Evolutionary conservation across 2,797 vertebrate genomes (phyloP).

Genomic region (Enteromius paludinosus): DNA sequence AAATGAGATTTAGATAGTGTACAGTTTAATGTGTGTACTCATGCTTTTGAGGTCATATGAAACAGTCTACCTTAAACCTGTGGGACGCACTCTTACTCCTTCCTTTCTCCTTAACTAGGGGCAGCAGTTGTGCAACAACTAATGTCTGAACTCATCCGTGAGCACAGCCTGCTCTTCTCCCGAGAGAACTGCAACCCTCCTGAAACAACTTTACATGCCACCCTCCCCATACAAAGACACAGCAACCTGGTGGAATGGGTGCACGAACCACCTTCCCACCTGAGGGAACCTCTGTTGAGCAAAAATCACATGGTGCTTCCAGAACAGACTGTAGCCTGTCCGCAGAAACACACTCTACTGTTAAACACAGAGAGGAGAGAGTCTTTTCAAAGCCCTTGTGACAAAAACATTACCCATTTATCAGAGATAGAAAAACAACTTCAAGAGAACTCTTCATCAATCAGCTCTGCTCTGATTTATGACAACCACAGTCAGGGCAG

Average conservation of each 20-base stretch:
- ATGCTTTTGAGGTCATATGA: not conserved
- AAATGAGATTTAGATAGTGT: not conserved
- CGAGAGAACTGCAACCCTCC: constrained; percentile 28
- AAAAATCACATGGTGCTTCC: not conserved
- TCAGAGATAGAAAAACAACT: constrained; percentile 50
- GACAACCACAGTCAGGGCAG: constrained; percentile 68
- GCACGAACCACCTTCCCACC: constrained; percentile 16
- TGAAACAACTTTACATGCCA: constrained; percentile 47
- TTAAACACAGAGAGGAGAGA: constrained; percentile 65
- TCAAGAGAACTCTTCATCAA: constrained; percentile 36
- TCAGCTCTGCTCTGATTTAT: constrained; percentile 35
- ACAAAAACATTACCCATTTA: constrained; percentile 19
- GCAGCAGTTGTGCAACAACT: constrained; percentile 69
- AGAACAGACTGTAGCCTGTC: constrained; percentile 64
- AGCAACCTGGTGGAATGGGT: constrained; percentile 52
- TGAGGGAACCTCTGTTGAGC: constrained; percentile 27
- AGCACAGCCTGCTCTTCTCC: constrained; percentile 66
- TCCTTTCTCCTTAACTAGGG: constrained; percentile 50
- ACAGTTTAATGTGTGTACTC: not conserved
- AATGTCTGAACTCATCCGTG: constrained; percentile 75
- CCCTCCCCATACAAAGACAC: constrained; percentile 46
- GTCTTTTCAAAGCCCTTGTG: constrained; percentile 53
- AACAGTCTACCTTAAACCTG: not conserved
- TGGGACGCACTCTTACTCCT: not conserved
- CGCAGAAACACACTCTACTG: constrained; percentile 75